Evolutionary conservation across 2,797 vertebrate species (phyloP).

Genomic region (Eurystomus glaucurus): DNA sequence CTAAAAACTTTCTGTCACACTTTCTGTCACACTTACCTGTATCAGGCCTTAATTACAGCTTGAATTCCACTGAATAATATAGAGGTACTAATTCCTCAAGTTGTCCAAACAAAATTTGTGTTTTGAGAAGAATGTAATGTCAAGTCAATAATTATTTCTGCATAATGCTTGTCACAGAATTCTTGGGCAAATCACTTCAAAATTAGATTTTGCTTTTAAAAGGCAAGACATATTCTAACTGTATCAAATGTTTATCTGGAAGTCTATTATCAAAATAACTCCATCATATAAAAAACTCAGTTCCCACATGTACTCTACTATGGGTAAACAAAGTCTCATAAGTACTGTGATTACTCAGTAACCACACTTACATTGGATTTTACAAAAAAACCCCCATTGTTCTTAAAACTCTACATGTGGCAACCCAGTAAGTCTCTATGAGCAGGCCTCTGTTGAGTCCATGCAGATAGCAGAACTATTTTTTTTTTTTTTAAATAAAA

Average conservation of each 20-base stretch:
- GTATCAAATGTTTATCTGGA: background rate
- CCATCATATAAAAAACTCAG: accelerated
- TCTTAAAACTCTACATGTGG: background rate
- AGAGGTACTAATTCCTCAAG: background rate
- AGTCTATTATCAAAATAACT: background rate
- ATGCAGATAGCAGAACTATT: background rate
- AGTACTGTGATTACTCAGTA: background rate
- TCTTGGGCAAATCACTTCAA: background rate
- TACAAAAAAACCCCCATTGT: accelerated
- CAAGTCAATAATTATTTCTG: background rate
- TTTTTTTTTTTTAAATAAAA: background rate
- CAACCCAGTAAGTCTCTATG: background rate
- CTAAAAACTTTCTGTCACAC: background rate
- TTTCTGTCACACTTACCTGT: background rate
- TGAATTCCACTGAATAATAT: background rate
- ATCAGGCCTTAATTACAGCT: background rate
- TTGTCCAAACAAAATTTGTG: background rate
- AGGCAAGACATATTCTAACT: background rate
- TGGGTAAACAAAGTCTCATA: background rate
- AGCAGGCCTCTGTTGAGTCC: background rate
- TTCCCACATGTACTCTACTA: background rate
- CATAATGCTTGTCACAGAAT: background rate
- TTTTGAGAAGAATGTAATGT: background rate
- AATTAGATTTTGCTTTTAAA: background rate
- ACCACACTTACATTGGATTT: accelerated